These are phyloP conservation scores for Leptopilina clavipes DNA, from an alignment of 1,140 invertebrate genomes.

Conservation along the genomic window DNA sequence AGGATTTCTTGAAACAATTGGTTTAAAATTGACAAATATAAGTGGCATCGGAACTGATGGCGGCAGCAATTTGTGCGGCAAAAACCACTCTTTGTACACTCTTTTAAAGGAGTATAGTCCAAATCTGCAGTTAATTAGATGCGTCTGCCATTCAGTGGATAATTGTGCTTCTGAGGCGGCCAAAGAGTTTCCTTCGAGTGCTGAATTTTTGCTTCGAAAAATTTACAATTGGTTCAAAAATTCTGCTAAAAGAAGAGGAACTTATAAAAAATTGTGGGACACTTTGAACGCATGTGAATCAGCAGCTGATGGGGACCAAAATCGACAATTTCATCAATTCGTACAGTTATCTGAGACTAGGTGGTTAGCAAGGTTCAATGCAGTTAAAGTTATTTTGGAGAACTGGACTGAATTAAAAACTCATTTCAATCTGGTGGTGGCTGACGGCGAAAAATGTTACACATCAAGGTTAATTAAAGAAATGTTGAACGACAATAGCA, in stretches of 20 bases:
- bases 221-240: conserved; percentile 53
- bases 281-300: conserved; percentile 44
- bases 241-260: conserved; percentile 43
- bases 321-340: conserved; percentile 62
- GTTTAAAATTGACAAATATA: conserved; percentile 35
- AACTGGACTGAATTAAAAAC: conserved; percentile 67
- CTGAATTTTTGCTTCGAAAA: conserved; percentile 52
- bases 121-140: conserved; percentile 48
- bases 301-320: background rate
- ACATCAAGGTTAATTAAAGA: conserved; percentile 53
- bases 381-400: conserved; percentile 59
- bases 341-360: conserved; percentile 62
- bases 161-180: conserved; percentile 51
- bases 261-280: conserved; percentile 46
- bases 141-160: conserved; percentile 52
- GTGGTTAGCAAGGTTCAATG: conserved; percentile 61
- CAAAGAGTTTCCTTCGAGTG: conserved; percentile 48
- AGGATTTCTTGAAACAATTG: conserved; percentile 28
- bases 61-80: conserved; percentile 46
- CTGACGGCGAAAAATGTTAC: conserved; percentile 51
- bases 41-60: conserved; percentile 45
- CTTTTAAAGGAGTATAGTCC: conserved; percentile 45
- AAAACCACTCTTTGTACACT: conserved; percentile 47
- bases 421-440: conserved; percentile 53
- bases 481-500: conserved; percentile 52